Evolutionary conservation across 2,797 vertebrate species (phyloP).

Genomic region (Taeniopygia guttata): DNA sequence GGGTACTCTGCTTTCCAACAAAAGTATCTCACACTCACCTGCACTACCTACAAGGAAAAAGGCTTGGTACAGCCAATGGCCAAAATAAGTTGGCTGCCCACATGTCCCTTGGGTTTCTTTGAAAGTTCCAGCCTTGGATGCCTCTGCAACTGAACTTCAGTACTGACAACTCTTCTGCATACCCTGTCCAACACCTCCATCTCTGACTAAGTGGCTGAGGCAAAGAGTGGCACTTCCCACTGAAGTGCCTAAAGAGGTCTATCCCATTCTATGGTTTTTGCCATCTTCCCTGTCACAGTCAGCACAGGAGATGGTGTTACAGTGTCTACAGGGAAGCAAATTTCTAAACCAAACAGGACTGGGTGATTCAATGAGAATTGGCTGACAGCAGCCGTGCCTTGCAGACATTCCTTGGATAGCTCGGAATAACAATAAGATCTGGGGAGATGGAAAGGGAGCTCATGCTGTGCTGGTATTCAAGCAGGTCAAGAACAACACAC

Average conservation of each 20-base stretch:
- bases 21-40: neutral
- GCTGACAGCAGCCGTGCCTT: constrained; percentile 3
- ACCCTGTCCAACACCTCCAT: neutral
- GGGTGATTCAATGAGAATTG: neutral
- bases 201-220: neutral
- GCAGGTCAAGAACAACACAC: neutral
- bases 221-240: neutral
- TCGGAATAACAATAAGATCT: neutral
- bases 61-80: neutral
- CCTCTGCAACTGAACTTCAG: neutral
- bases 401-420: neutral
- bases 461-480: neutral
- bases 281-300: neutral
- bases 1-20: neutral
- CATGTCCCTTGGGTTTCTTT: neutral
- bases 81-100: neutral
- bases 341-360: neutral
- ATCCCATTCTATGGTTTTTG: neutral
- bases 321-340: neutral
- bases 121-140: neutral
- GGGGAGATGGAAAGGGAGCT: neutral
- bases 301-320: neutral
- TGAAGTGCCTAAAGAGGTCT: neutral
- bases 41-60: neutral
- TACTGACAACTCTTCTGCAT: neutral